These are phyloP conservation scores for Plebejus melissa DNA, from an alignment of 2,888 invertebrate species.

Conservation along the genomic window DNA sequence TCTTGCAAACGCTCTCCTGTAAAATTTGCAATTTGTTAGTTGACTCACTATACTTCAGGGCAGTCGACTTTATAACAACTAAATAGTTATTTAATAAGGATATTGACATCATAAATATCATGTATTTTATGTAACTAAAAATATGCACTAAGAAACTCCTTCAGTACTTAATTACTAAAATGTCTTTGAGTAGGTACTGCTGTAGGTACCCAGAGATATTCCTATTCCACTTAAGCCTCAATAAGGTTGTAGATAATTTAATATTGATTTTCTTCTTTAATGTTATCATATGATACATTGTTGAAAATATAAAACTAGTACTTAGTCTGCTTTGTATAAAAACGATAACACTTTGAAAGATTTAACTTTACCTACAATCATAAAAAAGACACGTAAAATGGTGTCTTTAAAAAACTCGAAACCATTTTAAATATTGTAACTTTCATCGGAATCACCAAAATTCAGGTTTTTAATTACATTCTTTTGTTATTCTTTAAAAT, in stretches of 20 bases:
- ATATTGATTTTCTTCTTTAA: too few species aligned
- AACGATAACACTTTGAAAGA: background rate
- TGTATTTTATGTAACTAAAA: background rate
- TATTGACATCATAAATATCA: background rate
- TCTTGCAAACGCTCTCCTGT: too few species aligned
- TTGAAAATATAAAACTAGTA: background rate
- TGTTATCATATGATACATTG: background rate
- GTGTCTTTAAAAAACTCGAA: background rate
- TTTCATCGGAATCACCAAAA: background rate
- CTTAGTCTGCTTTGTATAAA: background rate
- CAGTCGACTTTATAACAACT: background rate
- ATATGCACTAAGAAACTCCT: too few species aligned
- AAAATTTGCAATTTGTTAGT: too few species aligned
- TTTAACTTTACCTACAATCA: background rate
- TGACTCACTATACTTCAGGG: too few species aligned
- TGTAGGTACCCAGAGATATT: background rate
- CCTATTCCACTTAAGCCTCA: background rate
- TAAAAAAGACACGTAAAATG: conserved; percentile 32
- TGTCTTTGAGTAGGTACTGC: background rate
- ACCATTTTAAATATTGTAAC: conserved; percentile 6
- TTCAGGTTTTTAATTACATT: background rate
- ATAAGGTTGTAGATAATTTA: background rate
- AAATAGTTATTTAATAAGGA: too few species aligned
- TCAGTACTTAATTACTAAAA: too few species aligned
- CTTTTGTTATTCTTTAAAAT: conserved; percentile 4